phyloP scores from a whole-genome alignment of 92 coral and sea anemone genomes.

The Porites evermanni region DNA sequence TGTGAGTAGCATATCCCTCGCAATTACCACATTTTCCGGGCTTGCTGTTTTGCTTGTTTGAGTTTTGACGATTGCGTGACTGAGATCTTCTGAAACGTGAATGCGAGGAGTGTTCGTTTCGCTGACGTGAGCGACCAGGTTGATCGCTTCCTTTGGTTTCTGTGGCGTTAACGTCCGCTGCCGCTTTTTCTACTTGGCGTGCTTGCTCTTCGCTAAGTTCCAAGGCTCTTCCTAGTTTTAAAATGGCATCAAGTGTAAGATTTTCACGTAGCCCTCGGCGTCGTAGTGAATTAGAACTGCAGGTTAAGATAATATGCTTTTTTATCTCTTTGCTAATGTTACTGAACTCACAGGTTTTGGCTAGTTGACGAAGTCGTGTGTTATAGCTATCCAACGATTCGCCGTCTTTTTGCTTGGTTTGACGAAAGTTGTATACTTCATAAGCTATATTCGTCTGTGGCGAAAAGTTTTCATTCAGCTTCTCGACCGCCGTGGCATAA shows the following conservation, averaged over 20 bases:
- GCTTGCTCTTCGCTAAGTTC: constrained; percentile 4
- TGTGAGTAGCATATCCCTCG: too few species aligned
- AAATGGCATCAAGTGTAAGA: constrained; percentile 28
- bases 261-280: constrained; percentile 62
- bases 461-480: too few species aligned
- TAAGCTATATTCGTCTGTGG: constrained; percentile 61
- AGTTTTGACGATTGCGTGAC: constrained; percentile 15
- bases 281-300: constrained; percentile 8
- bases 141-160: constrained; percentile 23
- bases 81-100: too few species aligned
- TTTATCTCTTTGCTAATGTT: constrained; percentile 56
- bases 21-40: neutral
- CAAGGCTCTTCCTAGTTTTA: neutral
- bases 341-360: constrained; percentile 59
- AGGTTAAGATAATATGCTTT: neutral
- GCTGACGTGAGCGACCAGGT: neutral
- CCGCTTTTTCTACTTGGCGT: constrained; percentile 43
- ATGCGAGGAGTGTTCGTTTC: neutral
- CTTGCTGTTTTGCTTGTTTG: too few species aligned
- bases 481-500: too few species aligned
- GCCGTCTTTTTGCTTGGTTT: neutral
- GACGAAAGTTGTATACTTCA: constrained; percentile 75
- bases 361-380: constrained; percentile 17
- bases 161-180: constrained; percentile 14
- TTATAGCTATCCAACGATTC: too few species aligned